These are phyloP conservation scores for Calyptomena viridis DNA, from an alignment of 2,113 vertebrate genomes.

Conservation along the genomic window DNA sequence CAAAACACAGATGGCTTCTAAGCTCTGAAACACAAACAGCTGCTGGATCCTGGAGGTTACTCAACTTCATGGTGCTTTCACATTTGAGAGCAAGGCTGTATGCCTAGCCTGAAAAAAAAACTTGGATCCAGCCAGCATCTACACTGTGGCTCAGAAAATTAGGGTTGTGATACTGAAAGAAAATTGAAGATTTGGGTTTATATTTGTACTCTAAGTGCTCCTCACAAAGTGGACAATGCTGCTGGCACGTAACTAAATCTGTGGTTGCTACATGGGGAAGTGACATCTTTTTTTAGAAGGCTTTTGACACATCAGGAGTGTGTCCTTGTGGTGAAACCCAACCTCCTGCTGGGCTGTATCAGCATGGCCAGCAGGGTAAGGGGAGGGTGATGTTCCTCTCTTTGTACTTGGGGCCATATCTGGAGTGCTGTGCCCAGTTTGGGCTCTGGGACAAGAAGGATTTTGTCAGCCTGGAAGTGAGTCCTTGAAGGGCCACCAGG, in stretches of 20 bases:
- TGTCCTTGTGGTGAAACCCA: neutral
- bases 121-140: neutral
- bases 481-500: neutral
- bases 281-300: neutral
- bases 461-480: neutral
- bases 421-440: neutral
- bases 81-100: neutral
- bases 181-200: neutral
- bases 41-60: slow-evolving; percentile 58
- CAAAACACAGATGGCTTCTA: slow-evolving; percentile 66
- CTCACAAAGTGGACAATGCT: neutral
- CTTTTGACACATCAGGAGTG: neutral
- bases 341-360: neutral
- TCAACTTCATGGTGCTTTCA: slow-evolving; percentile 26
- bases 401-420: neutral
- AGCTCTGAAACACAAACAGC: slow-evolving; percentile 62
- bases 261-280: accelerated
- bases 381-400: neutral
- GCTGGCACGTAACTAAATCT: neutral
- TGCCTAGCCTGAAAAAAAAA: neutral
- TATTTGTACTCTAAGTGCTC: neutral
- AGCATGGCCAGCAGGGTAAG: accelerated
- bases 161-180: neutral
- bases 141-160: neutral
- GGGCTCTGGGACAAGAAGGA: neutral